phyloP scores from a whole-genome alignment of 1,140 invertebrate genomes.

The Pissodes strobi region DNA sequence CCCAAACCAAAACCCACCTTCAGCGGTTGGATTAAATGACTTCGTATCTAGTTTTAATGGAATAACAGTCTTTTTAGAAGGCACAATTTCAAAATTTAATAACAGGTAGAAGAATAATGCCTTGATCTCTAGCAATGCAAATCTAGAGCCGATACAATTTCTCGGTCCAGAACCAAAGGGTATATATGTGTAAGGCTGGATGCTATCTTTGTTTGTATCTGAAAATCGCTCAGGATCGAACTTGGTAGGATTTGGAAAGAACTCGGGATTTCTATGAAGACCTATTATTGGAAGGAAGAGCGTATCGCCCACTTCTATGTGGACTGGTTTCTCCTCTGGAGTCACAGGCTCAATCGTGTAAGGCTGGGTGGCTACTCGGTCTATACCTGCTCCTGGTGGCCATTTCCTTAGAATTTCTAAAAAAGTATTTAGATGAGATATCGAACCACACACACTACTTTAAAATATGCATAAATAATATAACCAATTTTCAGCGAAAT shows the following conservation, averaged over 20 bases:
- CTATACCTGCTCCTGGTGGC: slow-evolving; percentile 58
- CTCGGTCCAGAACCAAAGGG: slow-evolving; percentile 63
- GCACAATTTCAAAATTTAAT: slow-evolving; percentile 44
- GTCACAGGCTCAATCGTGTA: slow-evolving; percentile 52
- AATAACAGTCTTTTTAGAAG: slow-evolving; percentile 42
- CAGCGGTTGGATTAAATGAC: no score
- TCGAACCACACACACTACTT: no score
- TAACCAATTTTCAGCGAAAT: no score
- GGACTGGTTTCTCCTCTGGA: slow-evolving; percentile 54
- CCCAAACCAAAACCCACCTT: no score
- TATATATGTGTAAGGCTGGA: slow-evolving; percentile 58
- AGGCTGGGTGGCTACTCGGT: slow-evolving; percentile 60
- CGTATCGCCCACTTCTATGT: slow-evolving; percentile 46
- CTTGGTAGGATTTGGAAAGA: slow-evolving; percentile 39
- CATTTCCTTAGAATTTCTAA: slow-evolving; percentile 64
- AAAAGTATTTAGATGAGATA: no score
- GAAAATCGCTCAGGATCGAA: slow-evolving; percentile 45
- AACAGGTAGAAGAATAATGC: slow-evolving; percentile 50
- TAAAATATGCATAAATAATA: no score
- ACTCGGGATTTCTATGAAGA: slow-evolving; percentile 39
- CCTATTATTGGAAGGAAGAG: slow-evolving; percentile 37
- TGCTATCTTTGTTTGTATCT: slow-evolving; percentile 43
- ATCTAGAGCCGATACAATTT: slow-evolving; percentile 48
- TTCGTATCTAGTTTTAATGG: slow-evolving; percentile 42
- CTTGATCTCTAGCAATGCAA: slow-evolving; percentile 50